Conservation (phyloP, 2,113 vertebrate species). For the Megaceryle torquata region DNA sequence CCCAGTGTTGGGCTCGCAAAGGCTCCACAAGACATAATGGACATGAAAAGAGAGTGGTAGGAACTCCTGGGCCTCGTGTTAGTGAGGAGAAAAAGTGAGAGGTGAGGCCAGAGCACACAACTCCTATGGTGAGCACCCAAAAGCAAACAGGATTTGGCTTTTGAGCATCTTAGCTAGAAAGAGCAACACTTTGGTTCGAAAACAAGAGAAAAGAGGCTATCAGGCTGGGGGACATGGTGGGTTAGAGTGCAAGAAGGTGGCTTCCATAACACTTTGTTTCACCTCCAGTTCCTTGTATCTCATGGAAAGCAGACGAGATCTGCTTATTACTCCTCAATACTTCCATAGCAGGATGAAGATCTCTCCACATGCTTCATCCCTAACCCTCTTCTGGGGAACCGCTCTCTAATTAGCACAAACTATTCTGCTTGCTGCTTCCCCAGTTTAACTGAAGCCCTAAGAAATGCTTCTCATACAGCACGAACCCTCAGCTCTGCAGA, state of each 20-base stretch:
- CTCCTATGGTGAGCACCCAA: not conserved
- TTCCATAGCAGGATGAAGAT: not conserved
- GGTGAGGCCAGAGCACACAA: too few relatives aligned
- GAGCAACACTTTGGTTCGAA: not conserved
- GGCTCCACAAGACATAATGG: fast-evolving
- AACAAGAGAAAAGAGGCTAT: not conserved
- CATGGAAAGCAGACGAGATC: not conserved
- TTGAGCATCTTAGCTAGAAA: not conserved
- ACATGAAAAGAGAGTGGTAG: not conserved
- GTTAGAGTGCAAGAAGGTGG: not conserved
- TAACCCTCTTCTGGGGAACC: not conserved
- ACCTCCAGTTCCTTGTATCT: not conserved
- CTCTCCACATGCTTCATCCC: not conserved
- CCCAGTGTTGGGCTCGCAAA: not conserved
- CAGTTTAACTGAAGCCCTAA: not conserved
- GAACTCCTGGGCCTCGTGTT: not conserved
- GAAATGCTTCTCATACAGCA: not conserved
- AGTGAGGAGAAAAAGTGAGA: not conserved
- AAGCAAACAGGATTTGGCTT: not conserved
- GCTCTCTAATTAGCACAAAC: not conserved
- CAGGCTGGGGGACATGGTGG: not conserved
- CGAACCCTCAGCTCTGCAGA: not conserved
- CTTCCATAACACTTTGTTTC: not conserved
- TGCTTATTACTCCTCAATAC: too few relatives aligned
- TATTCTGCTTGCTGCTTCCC: not conserved